Percentiles rank a stretch among this genome's conserved stretches.
Evolutionary conservation across 2,888 invertebrate genomes (phyloP).

Genomic region (Limulus polyphemus): DNA sequence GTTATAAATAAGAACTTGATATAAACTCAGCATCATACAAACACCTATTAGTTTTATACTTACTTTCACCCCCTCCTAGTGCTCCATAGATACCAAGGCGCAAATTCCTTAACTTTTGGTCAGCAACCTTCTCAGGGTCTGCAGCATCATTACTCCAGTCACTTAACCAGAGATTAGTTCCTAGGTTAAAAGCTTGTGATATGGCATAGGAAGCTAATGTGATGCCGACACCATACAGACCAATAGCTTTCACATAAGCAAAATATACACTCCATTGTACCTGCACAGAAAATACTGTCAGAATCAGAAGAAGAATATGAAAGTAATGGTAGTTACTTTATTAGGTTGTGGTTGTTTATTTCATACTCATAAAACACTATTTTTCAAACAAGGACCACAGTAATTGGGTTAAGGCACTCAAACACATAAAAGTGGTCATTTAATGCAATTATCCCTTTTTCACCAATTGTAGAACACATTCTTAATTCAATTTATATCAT

Average conservation of each 20-base stretch:
- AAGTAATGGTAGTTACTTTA: too few relatives aligned
- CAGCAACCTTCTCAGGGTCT: conserved; percentile 7
- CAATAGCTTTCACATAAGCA: conserved; percentile 33
- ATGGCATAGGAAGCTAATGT: conserved; percentile 6
- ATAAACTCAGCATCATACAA: too few relatives aligned
- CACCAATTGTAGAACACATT: too few relatives aligned
- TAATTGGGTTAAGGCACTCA: too few relatives aligned
- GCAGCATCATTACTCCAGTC: conserved; percentile 27
- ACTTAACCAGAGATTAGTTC: conserved; percentile 26
- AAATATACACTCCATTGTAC: conserved; percentile 38
- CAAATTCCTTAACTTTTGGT: conserved; percentile 27
- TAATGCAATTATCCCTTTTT: too few relatives aligned
- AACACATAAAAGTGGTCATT: too few relatives aligned
- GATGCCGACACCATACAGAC: conserved; percentile 7
- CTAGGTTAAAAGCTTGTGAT: conserved; percentile 15
- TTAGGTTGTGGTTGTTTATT: too few relatives aligned
- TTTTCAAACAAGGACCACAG: too few relatives aligned
- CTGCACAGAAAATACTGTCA: conserved; percentile 25
- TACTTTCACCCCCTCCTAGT: conserved; percentile 34
- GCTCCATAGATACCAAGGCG: conserved; percentile 41
- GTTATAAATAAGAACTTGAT: too few relatives aligned
- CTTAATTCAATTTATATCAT: too few relatives aligned
- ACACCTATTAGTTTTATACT: background rate
- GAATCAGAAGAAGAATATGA: too few relatives aligned
- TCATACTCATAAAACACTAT: too few relatives aligned